phyloP scores from a whole-genome alignment of 2,888 invertebrate species.

The Calliopum simillimum region DNA sequence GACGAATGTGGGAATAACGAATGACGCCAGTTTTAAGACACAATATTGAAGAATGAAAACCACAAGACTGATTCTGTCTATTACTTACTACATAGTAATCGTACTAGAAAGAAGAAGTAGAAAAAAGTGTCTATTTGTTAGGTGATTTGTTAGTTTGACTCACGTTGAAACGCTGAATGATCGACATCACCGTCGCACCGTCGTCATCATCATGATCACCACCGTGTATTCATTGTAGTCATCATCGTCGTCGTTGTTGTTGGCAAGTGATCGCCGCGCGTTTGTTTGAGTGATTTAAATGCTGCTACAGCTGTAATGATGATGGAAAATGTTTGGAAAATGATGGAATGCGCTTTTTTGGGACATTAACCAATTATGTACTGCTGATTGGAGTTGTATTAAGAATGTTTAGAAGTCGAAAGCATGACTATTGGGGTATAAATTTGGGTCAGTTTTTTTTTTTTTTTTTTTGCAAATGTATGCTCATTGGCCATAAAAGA shows the following conservation, averaged over 20 bases:
- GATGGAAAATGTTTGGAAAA: constrained; percentile 32
- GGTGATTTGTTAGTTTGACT: not conserved
- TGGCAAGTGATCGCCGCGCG: constrained; percentile 8
- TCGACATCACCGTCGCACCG: not conserved
- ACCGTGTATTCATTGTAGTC: too few species aligned
- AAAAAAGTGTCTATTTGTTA: constrained; percentile 16
- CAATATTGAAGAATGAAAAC: constrained; percentile 4
- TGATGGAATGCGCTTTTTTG: constrained; percentile 33
- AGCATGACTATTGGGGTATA: too few species aligned
- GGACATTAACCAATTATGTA: not conserved
- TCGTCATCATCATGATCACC: too few species aligned
- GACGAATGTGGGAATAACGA: constrained; percentile 53
- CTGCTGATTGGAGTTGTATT: too few species aligned
- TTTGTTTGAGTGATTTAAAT: constrained; percentile 13
- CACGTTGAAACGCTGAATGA: too few species aligned
- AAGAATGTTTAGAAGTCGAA: too few species aligned
- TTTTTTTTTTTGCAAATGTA: too few species aligned
- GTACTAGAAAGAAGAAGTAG: too few species aligned
- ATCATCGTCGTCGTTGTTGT: constrained; percentile 15
- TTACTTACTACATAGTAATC: too few species aligned
- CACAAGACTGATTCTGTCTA: not conserved
- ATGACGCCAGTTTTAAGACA: constrained; percentile 47
- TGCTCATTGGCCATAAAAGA: too few species aligned
- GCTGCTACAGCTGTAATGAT: not conserved
- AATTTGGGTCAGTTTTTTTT: too few species aligned